Conservation (phyloP, 2,113 vertebrate species). For the Leptocoma aspasia region DNA sequence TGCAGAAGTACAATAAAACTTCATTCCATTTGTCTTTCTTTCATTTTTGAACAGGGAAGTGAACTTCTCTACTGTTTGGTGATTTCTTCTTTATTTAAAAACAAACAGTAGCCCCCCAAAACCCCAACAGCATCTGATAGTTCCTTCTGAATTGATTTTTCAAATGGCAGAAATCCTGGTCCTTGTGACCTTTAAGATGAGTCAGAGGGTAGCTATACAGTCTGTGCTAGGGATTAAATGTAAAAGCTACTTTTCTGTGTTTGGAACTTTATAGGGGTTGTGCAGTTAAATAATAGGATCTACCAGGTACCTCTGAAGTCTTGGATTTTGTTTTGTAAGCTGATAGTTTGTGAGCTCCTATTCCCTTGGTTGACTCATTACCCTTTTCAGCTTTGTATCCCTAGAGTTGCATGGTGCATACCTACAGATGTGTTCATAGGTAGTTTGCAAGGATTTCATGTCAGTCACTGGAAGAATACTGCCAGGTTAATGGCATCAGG, state of each 20-base stretch:
- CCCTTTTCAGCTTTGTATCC: neutral
- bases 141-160: neutral
- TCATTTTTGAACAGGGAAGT: neutral
- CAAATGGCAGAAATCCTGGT: neutral
- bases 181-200: neutral
- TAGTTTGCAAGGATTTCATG: neutral
- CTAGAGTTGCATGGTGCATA: neutral
- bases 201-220: neutral
- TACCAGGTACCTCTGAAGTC: neutral
- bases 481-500: neutral
- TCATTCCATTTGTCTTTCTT: neutral
- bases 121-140: neutral
- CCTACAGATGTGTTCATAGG: neutral
- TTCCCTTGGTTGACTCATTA: neutral
- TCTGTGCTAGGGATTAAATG: neutral
- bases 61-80: neutral
- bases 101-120: neutral
- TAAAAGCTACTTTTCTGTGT: neutral
- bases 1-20: neutral
- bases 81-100: neutral
- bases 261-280: neutral
- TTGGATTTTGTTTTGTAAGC: neutral
- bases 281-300: neutral
- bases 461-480: neutral
- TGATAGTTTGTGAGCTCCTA: neutral